Evolutionary conservation across 2,113 vertebrate genomes (phyloP).

Genomic region (Pantherophis guttatus): DNA sequence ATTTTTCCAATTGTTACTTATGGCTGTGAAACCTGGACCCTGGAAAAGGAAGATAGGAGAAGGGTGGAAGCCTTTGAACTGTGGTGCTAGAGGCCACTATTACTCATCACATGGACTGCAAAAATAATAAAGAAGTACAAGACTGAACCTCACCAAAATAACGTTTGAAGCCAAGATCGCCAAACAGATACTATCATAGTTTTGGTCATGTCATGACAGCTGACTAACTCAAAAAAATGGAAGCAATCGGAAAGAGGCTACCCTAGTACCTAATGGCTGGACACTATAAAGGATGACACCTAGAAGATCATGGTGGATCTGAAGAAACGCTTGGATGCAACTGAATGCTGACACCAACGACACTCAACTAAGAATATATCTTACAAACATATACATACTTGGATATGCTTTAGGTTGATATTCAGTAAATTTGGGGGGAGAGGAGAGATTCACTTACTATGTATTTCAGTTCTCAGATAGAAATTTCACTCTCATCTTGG

Average conservation of each 20-base stretch:
- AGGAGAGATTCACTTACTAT: not conserved
- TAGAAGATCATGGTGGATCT: not conserved
- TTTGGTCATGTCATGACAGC: not conserved
- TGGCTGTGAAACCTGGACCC: too few relatives aligned
- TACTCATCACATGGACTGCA: too few relatives aligned
- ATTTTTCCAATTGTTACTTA: not conserved
- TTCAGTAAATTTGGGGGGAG: not conserved
- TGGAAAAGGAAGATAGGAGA: not conserved
- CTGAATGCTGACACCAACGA: not conserved
- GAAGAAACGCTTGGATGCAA: not conserved
- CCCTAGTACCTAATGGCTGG: not conserved
- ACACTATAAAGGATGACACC: not conserved
- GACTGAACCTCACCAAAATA: not conserved
- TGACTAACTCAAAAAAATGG: not conserved
- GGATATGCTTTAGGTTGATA: not conserved
- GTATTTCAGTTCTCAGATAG: not conserved
- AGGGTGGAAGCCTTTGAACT: not conserved
- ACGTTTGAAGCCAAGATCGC: not conserved
- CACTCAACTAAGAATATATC: not conserved
- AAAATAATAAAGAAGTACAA: not conserved
- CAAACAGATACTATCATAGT: not conserved
- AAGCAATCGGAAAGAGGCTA: not conserved
- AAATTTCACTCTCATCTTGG: not conserved
- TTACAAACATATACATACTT: not conserved
- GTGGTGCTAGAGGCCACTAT: not conserved